Conservation (phyloP, 1,140 invertebrate species). For the Odontomachus brunneus region DNA sequence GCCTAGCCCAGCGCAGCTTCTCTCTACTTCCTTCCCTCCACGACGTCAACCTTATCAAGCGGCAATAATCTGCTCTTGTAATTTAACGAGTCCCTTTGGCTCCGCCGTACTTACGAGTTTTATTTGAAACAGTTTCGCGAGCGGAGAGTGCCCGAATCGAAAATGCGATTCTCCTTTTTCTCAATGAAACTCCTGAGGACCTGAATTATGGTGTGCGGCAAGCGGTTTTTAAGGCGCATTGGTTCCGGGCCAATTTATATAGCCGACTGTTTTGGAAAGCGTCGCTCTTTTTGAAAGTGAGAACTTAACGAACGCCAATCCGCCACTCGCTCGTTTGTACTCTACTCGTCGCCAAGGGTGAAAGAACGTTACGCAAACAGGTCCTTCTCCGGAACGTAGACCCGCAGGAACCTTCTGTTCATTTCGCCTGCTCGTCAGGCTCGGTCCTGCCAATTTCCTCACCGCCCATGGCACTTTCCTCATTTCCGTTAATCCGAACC, state of each 20-base stretch:
- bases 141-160: not conserved
- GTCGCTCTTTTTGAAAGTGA: too few relatives aligned
- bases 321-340: not conserved
- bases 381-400: not conserved
- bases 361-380: too few relatives aligned
- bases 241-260: too few relatives aligned
- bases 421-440: not conserved
- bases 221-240: too few relatives aligned
- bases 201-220: too few relatives aligned
- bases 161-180: too few relatives aligned
- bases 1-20: too few relatives aligned
- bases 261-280: too few relatives aligned
- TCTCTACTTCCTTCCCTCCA: constrained; percentile 20
- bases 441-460: not conserved
- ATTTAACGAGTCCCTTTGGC: constrained; percentile 41
- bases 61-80: constrained; percentile 45
- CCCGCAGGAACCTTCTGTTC: not conserved
- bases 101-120: not conserved
- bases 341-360: not conserved
- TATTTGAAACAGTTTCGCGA: not conserved
- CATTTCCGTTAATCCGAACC: constrained; percentile 47
- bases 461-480: too few relatives aligned
- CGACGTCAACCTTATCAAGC: constrained; percentile 43
- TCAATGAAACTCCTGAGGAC: too few relatives aligned
- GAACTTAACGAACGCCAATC: too few relatives aligned